Evolutionary conservation across 2,888 invertebrate genomes (phyloP), one percentile per base, ranked within the genome.

Genomic region (Heliconius ethilla): DNA sequence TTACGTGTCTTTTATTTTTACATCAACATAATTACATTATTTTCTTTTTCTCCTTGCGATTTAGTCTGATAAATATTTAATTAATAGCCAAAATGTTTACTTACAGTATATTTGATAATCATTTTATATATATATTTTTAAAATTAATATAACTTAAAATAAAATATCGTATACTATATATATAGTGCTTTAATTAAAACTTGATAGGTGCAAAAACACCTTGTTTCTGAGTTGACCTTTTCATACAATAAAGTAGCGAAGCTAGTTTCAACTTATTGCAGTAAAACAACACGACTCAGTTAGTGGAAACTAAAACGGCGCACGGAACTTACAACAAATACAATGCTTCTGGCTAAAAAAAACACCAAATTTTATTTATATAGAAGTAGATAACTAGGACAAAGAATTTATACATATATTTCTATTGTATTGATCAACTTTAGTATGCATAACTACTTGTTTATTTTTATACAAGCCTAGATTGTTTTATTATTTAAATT

Each of bases 251-350:
- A 74, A 65, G 63, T 65, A 40, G 63, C 62, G 22, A 45, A 27
- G 45, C 63, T 65, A 74, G 74, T 63, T 74, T 74, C 25, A 40
- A 74, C 40, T 74, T 72, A 59, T 63, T 63, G 74, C 25, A 63
- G 63, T 74, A 40, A 63, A 73, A 63, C 11, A 74, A 63, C 74
- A 62, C 40, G 62, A 37, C 25, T 40, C 40, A 62, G 63, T 63
- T 63, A 63, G 27, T 63, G 40, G 37, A 74, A 74, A 74, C 63
- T 40, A 74, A 74, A 74, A 11, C 18, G 63, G 40, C 37, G 40
- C 33, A 63, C 40, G 22, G 27, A 74, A 73, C 18, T 73, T 73
- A 37, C 59, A 62, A 37, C 62, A 37, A 73, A 74, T 74, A 2
- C 25, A 40, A 22, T 51, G 70, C 6, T 62, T 63, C 22, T 27